Base-by-base conservation (phyloP, 92 coral and sea anemone genomes). In the Siderastrea radians region DNA sequence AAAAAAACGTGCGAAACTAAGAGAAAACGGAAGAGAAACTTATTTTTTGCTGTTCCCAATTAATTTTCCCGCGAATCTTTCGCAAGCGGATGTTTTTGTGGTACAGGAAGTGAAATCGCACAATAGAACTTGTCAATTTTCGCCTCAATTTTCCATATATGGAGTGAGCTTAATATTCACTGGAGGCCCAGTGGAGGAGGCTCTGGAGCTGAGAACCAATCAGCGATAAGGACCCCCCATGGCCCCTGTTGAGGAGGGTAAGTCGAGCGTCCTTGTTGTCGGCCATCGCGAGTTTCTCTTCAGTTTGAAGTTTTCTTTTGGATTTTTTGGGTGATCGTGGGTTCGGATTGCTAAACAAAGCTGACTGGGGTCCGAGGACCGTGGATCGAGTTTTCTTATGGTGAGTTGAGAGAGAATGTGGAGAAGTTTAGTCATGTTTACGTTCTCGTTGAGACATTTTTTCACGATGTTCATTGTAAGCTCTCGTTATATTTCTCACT, bases 261-360 rank as follows among this genome's bases (percentile, higher is more conserved):
- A 95, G 96, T 97, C 98, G 99, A 97, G 99, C 99, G 99, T 97
- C 99, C 95, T 89, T 96, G 96, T 90, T 92, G 98, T 95, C 95
- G 96, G 95, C 98, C 96, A 94, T 94, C 98, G 94, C 85, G 76
- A 91, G 87, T 84, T 77, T 88, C 78, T 73, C 92, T 86, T 92
- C 77, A 86, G 90, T 91, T 94, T 88, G 90, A 84, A 91, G 98
- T 94, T 95, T 95, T 95, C 95, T 75, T 93, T 87, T 73, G 44
- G 78, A 74, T 87, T 88, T 75, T 86, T 83, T 77, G 65, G 76
- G 85, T 64, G 94, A 94, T 92, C 91, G 92, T 78, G 78, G 89
- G 71, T 80, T 82, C 84, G 75, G 90, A 92, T 94, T 83, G 79
- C 80, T 6, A 68, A 86, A 78, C 68, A 62, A 77, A 90, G 93